Evolutionary conservation across 2,113 vertebrate species (phyloP), one percentile per base, ranked within the genome.

Genomic region (Catharus minimus): DNA sequence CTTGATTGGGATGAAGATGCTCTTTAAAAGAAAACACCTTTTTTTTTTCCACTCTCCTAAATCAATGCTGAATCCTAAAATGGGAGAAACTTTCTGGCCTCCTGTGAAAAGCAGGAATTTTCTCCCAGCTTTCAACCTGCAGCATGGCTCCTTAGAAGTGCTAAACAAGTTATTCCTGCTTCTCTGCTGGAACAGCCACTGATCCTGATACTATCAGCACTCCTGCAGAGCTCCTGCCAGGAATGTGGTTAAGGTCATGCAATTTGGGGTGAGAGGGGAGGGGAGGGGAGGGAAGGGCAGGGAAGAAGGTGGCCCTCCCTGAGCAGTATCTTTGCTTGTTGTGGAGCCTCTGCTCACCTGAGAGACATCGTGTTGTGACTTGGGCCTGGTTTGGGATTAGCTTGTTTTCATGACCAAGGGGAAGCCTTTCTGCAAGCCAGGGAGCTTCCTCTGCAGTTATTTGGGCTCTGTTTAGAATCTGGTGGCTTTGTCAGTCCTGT

Each of bases 151-250:
- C 24, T 75, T 53, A 84, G 69, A 93, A 92, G 30, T 0, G 50
- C 92, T 93, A 14, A 95, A 90, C 92, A 21, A 95, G 90, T 95
- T 84, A 69, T 88, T 92, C 92, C 87, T 81, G 93, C 92, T 94
- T 90, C 83, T 71, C 77, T 92, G 80, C 95, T 75, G 73, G 64
- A 84, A 75, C 53, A 93, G 26, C 58, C 83, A 19, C 88, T 30
- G 57, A 77, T 78, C 53, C 86, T 13, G 53, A 86, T 90, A 43
- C 62, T 15, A 86, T 93, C 95, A 50, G 61, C 2, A 0, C 27
- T 79, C 84, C 86, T 68, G 81, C 61, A 39, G 49, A 80, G 33
- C 73, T 88, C 57, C 61, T 67, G 72, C 60, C 50, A 33, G 77
- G 57, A 79, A 24, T 0, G 0, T 50, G 43, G 28, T 66, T 39